Conservation (phyloP, 37 sponge, comb jelly and placozoan genomes). For the Cliona cf. orientalis region DNA sequence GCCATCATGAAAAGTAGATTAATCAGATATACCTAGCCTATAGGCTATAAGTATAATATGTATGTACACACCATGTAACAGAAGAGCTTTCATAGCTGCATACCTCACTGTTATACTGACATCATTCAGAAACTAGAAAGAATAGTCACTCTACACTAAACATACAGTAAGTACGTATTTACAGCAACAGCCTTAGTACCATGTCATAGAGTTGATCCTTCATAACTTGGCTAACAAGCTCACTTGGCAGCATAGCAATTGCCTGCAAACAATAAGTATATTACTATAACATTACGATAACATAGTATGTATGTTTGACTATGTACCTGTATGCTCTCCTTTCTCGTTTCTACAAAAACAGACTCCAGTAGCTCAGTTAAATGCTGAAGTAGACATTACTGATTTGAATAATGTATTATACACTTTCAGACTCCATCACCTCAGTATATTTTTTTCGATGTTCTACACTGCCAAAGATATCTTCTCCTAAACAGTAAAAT, state of each 20-base stretch:
- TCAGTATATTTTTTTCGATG: neutral
- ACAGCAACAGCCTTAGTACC: too few species aligned
- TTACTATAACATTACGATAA: neutral
- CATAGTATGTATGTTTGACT: neutral
- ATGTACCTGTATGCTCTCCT: conserved; percentile 26
- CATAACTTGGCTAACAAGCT: too few species aligned
- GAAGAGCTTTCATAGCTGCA: conserved; percentile 26
- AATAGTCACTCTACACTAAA: neutral
- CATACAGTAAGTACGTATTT: too few species aligned
- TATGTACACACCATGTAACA: conserved; percentile 10
- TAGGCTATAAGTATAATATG: too few species aligned
- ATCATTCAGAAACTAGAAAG: neutral
- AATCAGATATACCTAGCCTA: too few species aligned
- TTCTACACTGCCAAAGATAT: conserved; percentile 5
- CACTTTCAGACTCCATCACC: neutral
- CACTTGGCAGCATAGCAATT: conserved; percentile 2
- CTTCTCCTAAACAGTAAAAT: too few species aligned
- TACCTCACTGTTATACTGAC: conserved; percentile 4
- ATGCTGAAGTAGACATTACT: conserved; percentile 2
- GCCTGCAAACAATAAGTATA: too few species aligned
- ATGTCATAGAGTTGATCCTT: too few species aligned
- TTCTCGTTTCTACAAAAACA: neutral
- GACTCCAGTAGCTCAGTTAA: neutral
- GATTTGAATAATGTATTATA: neutral
- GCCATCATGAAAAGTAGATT: neutral